These are phyloP conservation scores for Nasalis larvatus DNA, from an alignment of 2,113 vertebrate species.

Conservation along the genomic window DNA sequence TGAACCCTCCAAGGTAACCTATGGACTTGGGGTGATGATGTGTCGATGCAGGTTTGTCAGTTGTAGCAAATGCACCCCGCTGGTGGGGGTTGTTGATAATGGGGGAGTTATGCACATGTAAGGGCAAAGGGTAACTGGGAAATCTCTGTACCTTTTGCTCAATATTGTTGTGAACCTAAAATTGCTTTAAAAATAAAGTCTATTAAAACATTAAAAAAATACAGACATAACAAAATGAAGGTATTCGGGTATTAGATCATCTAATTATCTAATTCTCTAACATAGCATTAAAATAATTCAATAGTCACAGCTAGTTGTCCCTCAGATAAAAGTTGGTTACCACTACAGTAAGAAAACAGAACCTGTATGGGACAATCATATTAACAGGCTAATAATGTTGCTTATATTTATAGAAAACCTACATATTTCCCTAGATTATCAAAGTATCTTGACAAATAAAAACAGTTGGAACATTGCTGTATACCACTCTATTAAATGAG, in stretches of 20 bases:
- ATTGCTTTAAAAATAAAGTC: background rate
- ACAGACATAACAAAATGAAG: background rate
- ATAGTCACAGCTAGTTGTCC: background rate
- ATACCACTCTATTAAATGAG: background rate
- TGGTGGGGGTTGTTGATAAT: background rate
- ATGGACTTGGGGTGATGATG: background rate
- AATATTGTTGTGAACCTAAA: background rate
- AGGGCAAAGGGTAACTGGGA: background rate
- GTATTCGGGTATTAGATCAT: background rate
- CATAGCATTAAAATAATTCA: conserved; percentile 30
- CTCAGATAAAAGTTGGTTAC: background rate
- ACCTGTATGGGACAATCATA: background rate
- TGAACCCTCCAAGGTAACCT: background rate
- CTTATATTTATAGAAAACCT: background rate
- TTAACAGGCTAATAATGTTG: background rate
- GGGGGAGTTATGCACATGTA: background rate
- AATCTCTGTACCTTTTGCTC: background rate
- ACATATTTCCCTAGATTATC: background rate
- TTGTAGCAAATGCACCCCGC: background rate
- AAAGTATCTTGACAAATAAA: background rate
- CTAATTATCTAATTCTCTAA: conserved; percentile 7
- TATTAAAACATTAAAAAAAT: background rate
- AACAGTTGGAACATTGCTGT: background rate
- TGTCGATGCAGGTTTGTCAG: no score
- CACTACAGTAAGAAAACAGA: conserved; percentile 3